These are phyloP conservation scores for Neoseiulus cucumeris DNA, from an alignment of 1,140 invertebrate species.

Conservation along the genomic window DNA sequence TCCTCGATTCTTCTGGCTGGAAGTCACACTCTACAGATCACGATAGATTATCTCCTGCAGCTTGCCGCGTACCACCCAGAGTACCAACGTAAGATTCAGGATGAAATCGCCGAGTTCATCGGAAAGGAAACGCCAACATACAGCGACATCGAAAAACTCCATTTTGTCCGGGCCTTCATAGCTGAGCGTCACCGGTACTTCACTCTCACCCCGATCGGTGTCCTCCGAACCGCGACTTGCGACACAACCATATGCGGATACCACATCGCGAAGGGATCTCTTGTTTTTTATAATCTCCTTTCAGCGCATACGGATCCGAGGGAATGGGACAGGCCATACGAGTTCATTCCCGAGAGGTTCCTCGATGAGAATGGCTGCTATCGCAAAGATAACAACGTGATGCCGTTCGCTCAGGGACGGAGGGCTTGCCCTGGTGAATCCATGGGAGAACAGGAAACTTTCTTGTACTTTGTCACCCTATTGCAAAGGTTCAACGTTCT, in stretches of 20 bases:
- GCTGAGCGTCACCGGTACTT: constrained; percentile 4
- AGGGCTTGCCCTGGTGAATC: constrained; percentile 15
- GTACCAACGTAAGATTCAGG: constrained; percentile 6
- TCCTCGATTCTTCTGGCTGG: background rate
- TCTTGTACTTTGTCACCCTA: constrained; percentile 13
- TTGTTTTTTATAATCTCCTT: constrained; percentile 2
- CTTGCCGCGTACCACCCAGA: constrained; percentile 10
- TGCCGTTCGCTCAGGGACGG: constrained; percentile 12
- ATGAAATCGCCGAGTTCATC: constrained; percentile 12
- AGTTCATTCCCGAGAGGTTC: constrained; percentile 12
- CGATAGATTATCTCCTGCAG: background rate
- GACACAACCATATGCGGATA: constrained; percentile 9
- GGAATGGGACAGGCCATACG: constrained; percentile 4
- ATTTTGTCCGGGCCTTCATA: constrained; percentile 12
- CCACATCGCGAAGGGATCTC: constrained; percentile 11
- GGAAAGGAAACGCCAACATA: constrained; percentile 12
- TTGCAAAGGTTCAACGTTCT: constrained; percentile 11
- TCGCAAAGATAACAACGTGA: constrained; percentile 12
- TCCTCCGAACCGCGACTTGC: background rate
- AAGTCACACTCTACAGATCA: background rate
- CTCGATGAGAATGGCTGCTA: constrained; percentile 3
- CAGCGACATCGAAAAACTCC: constrained; percentile 13
- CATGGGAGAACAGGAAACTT: constrained; percentile 13
- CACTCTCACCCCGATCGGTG: constrained; percentile 6
- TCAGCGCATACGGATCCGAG: constrained; percentile 12